Conservation (phyloP, 2,113 vertebrate genomes). For the Burhinus bistriatus region DNA sequence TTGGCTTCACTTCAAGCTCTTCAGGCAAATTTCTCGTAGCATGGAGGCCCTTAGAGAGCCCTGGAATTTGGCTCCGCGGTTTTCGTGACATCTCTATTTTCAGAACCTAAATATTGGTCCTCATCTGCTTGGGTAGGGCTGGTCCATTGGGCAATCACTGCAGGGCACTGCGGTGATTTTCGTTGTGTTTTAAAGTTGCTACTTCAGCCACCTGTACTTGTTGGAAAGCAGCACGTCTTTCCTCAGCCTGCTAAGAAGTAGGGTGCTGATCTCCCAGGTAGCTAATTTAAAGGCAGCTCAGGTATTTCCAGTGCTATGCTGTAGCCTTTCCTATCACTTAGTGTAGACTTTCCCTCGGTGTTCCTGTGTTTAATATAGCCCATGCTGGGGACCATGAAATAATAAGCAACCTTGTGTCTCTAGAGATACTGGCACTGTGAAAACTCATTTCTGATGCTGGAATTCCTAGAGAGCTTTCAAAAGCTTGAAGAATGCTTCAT, state of each 20-base stretch:
- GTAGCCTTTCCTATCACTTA: neutral
- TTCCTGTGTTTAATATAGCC: neutral
- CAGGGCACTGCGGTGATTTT: neutral
- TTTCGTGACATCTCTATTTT: conserved; percentile 12
- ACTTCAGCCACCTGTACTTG: neutral
- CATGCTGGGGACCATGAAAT: neutral
- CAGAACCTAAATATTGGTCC: neutral
- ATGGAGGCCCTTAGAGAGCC: neutral
- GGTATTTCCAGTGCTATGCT: neutral
- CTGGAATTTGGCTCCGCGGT: neutral
- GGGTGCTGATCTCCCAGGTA: neutral
- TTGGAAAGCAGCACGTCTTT: neutral
- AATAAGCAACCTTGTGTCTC: neutral
- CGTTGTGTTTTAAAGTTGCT: neutral
- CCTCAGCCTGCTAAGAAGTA: neutral
- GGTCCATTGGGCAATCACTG: neutral
- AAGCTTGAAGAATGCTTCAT: neutral
- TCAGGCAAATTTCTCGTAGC: neutral
- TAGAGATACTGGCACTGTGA: neutral
- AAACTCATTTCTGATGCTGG: neutral
- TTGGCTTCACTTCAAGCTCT: conserved; percentile 38
- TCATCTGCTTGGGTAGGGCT: neutral
- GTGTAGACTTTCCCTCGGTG: neutral
- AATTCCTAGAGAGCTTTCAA: conserved; percentile 39
- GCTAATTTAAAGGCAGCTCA: neutral